phyloP scores from a whole-genome alignment of 1,140 invertebrate genomes.

The Diabrotica virgifera region DNA sequence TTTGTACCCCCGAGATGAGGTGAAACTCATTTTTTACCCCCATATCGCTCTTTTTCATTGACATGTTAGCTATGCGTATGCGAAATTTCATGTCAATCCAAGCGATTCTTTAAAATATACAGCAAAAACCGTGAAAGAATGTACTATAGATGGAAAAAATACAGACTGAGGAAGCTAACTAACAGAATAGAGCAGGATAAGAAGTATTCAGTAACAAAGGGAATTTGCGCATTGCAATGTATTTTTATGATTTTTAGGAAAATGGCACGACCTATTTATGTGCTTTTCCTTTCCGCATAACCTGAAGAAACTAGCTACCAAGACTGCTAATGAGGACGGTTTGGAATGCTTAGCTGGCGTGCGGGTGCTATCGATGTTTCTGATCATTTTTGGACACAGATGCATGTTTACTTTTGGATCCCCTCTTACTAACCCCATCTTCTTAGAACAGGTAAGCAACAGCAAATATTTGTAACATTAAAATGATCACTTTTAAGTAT shows the following conservation, averaged over 20 bases:
- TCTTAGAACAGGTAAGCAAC: constrained; percentile 56
- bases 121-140: too few species aligned
- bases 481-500: too few species aligned
- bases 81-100: too few species aligned
- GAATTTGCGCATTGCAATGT: not conserved
- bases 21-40: too few species aligned
- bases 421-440: constrained; percentile 60
- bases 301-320: constrained; percentile 25
- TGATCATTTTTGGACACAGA: constrained; percentile 63
- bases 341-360: constrained; percentile 64
- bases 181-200: not conserved
- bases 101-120: too few species aligned
- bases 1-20: too few species aligned
- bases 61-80: too few species aligned
- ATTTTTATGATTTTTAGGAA: not conserved
- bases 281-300: constrained; percentile 29
- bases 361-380: constrained; percentile 62
- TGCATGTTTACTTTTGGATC: constrained; percentile 61
- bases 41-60: too few species aligned
- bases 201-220: not conserved
- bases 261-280: constrained; percentile 10
- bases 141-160: too few species aligned
- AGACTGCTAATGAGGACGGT: constrained; percentile 56
- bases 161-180: too few species aligned
- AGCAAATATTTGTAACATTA: too few species aligned